Evolutionary conservation across 2,888 invertebrate species (phyloP), one percentile per base, ranked within the genome.

Genomic region (Synanthedon formicaeformis): DNA sequence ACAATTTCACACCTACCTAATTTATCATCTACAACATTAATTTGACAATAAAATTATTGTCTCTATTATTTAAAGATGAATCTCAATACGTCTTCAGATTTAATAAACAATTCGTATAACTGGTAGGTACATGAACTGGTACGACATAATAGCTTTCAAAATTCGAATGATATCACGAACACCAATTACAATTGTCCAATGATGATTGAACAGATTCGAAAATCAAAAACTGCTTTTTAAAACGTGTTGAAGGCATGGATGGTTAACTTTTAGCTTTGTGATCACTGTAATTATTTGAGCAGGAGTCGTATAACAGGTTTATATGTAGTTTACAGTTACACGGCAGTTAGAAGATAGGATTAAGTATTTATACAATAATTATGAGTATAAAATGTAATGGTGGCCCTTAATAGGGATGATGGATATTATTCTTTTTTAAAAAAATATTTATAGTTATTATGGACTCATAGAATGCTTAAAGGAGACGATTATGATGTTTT

Each of bases 301-400:
- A 57, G 50, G 55, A 50, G 57, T 50, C 57, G 56, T 54, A 55
- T 55, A 65, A 71, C 72, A 54, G 64, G 71, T 71, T 71, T 59
- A 55, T 54, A 34, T 34, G 10, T 34, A 34, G 34, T 54, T 57
- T 67, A 73, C 74, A 73, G 74, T 76, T 75, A 72, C 60, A 63
- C 65, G 57, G 61, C 55, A 54, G 60, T 59, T 60, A 62, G 54
- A 65, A 65, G 63, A 67, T 69, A 66, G 66, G 71, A 75, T 78
- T 76, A 77, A 75, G 70, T 69, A 66, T 66, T 78, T 73, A 70
- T 34, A 71, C 71, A 68, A 74, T 71, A 76, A 75, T 75, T 74
- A 75, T 67, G 66, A 69, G 60, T 62, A 62, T 61, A 66, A 48
- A 54, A 52, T 50, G 53, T 55, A 45, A 53, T 53, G 50, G 50